phyloP scores from a whole-genome alignment of 2,888 invertebrate species.

The Orchestes rusci region DNA sequence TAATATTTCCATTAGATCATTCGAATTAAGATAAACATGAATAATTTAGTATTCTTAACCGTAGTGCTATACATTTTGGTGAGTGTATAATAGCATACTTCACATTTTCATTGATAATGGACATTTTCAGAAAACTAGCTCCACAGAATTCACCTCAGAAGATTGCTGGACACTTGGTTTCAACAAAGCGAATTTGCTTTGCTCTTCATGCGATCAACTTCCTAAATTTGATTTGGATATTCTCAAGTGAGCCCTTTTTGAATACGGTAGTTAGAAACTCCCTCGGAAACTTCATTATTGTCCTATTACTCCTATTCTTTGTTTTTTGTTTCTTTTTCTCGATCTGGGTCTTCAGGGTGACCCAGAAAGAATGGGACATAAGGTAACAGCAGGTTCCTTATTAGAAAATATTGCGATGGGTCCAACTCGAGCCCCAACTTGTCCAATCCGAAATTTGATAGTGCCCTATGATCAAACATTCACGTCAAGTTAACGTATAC shows the following conservation, averaged over 20 bases:
- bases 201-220: constrained; percentile 83
- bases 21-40: too few relatives aligned
- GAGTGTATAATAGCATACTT: background rate
- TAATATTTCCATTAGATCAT: too few relatives aligned
- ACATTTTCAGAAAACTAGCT: constrained; percentile 14
- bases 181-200: constrained; percentile 75
- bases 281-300: too few relatives aligned
- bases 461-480: too few relatives aligned
- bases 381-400: too few relatives aligned
- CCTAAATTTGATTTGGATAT: constrained; percentile 65
- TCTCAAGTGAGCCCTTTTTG: constrained; percentile 50
- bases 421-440: too few relatives aligned
- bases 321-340: background rate
- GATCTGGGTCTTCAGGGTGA: background rate
- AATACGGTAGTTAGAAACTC: too few relatives aligned
- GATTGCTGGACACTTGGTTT: constrained; percentile 83
- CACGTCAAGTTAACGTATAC: too few relatives aligned
- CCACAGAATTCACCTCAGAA: constrained; percentile 55
- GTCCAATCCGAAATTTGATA: too few relatives aligned
- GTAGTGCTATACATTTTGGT: background rate
- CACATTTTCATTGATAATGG: background rate
- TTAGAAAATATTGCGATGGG: too few relatives aligned
- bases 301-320: too few relatives aligned
- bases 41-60: background rate
- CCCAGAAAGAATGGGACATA: too few relatives aligned